A percentile compares a stretch with the other conserved stretches of the same genome.
Conservation (phyloP, 2,797 vertebrate species). For the Leptatherina wallacei region DNA sequence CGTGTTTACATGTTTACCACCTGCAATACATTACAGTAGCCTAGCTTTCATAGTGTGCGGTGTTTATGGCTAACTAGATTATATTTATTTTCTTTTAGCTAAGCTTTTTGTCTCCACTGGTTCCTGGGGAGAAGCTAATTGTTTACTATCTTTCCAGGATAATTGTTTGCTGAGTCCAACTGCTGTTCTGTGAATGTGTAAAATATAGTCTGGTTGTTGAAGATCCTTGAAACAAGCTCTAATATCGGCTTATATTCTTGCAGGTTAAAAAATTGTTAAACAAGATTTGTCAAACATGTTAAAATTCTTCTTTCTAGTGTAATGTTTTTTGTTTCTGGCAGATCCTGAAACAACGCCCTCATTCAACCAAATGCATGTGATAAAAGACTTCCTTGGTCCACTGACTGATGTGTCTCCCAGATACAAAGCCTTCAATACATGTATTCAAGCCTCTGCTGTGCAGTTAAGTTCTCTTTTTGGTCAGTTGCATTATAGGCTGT, state of each 20-base stretch:
- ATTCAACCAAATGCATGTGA: slow-evolving; percentile 30
- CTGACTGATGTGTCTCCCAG: slow-evolving; percentile 23
- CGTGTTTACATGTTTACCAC: too few species aligned
- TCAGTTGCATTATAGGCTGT: slow-evolving; percentile 24
- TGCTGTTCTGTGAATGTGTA: neutral
- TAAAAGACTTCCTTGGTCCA: slow-evolving; percentile 23
- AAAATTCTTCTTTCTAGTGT: slow-evolving; percentile 6
- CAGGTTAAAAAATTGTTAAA: neutral
- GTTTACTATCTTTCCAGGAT: neutral
- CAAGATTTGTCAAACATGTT: neutral
- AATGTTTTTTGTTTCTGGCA: slow-evolving; percentile 24
- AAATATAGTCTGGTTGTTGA: neutral
- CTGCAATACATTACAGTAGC: neutral
- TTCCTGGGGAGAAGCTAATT: too few species aligned
- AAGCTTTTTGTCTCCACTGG: neutral
- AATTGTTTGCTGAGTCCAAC: neutral
- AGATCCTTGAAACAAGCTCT: neutral
- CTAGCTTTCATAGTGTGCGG: neutral
- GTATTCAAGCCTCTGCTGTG: slow-evolving; percentile 28
- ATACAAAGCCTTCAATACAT: slow-evolving; percentile 31
- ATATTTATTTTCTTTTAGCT: neutral
- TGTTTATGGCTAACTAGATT: neutral
- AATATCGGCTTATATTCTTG: neutral
- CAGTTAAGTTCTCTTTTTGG: slow-evolving; percentile 19
- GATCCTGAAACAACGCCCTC: slow-evolving; percentile 32